phyloP scores from a whole-genome alignment of 2,797 vertebrate genomes.

The Phoxinus dragarum region DNA sequence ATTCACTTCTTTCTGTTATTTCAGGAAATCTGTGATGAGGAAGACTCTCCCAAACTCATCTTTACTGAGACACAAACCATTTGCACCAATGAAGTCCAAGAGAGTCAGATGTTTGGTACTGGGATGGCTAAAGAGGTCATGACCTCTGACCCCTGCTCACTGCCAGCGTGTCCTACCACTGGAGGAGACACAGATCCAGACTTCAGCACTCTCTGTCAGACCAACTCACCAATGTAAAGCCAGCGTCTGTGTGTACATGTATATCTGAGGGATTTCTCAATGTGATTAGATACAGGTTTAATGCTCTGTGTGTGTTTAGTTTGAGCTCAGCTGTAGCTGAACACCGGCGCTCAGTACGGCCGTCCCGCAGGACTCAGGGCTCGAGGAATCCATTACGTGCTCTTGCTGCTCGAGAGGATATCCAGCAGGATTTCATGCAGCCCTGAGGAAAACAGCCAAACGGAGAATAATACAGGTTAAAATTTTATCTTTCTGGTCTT shows the following conservation, averaged over 20 bases:
- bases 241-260: slow-evolving; percentile 4
- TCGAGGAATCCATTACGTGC: slow-evolving; percentile 84
- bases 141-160: slow-evolving; percentile 46
- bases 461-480: slow-evolving; percentile 74
- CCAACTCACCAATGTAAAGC: slow-evolving; percentile 76
- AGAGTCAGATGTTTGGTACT: slow-evolving; percentile 24
- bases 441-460: slow-evolving; percentile 65
- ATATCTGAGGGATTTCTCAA: background rate
- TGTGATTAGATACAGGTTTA: background rate
- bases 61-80: slow-evolving; percentile 7
- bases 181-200: slow-evolving; percentile 69
- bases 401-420: slow-evolving; percentile 80
- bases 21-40: slow-evolving; percentile 21
- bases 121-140: slow-evolving; percentile 62
- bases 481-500: background rate
- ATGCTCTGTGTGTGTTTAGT: slow-evolving; percentile 64
- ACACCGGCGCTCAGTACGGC: slow-evolving; percentile 80
- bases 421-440: slow-evolving; percentile 82
- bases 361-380: slow-evolving; percentile 79
- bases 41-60: background rate
- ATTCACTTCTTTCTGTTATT: background rate
- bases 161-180: slow-evolving; percentile 36
- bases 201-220: slow-evolving; percentile 77
- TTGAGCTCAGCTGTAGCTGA: slow-evolving; percentile 80
- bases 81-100: slow-evolving; percentile 7